Conservation (phyloP, 1,140 invertebrate genomes). For the Lordiphosa stackelbergi region DNA sequence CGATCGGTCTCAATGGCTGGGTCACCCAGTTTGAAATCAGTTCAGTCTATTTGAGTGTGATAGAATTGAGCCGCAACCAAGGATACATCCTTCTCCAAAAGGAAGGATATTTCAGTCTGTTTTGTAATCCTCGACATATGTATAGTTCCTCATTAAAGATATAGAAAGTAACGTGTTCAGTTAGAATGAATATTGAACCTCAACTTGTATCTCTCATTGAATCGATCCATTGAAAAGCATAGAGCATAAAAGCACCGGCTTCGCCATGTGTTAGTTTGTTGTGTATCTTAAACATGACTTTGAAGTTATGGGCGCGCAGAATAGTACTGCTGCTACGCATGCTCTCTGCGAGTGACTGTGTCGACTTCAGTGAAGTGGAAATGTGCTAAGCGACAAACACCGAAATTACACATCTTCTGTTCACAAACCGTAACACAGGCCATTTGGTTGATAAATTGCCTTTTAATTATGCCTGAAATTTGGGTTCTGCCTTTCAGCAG, state of each 20-base stretch:
- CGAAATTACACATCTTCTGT: conserved; percentile 7
- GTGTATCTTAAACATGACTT: conserved; percentile 15
- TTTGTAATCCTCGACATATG: no score
- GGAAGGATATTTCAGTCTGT: no score
- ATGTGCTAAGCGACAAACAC: conserved; percentile 48
- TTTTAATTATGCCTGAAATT: conserved; percentile 52
- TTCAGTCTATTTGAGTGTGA: no score
- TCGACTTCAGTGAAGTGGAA: conserved; percentile 36
- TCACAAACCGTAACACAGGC: conserved; percentile 21
- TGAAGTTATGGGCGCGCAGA: conserved; percentile 20
- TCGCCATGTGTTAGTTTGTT: conserved; percentile 5
- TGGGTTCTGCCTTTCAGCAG: conserved; percentile 12
- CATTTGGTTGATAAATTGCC: conserved; percentile 32
- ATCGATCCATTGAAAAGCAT: no score
- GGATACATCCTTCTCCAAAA: no score
- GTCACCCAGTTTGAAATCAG: no score
- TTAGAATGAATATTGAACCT: no score
- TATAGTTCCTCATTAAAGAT: no score
- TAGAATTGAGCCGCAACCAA: no score
- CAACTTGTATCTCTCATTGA: no score
- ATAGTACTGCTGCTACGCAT: conserved; percentile 23
- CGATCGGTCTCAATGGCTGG: no score
- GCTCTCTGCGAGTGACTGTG: conserved; percentile 13
- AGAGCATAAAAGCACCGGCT: conserved; percentile 1
- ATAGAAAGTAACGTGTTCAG: no score